A percentile compares a stretch with the other conserved stretches of the same genome.
Evolutionary conservation across 2,888 invertebrate genomes (phyloP).

Genomic region (Melinaea menophilus): DNA sequence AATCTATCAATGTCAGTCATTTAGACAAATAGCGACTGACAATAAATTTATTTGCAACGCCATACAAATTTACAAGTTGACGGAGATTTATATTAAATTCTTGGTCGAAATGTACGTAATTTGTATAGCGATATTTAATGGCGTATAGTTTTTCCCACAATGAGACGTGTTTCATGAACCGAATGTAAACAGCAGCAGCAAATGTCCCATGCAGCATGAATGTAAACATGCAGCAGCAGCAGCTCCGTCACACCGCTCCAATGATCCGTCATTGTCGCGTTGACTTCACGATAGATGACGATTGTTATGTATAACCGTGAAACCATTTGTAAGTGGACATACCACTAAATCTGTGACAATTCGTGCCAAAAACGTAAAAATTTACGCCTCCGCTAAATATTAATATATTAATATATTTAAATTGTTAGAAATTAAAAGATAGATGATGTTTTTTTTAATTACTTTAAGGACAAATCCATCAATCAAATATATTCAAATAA

Average conservation of each 20-base stretch:
- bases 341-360: slow-evolving; percentile 3
- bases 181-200: not conserved
- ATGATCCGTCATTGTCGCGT: slow-evolving; percentile 10
- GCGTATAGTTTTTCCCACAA: not conserved
- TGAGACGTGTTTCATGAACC: not conserved
- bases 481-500: too few species aligned
- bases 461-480: too few species aligned
- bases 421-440: not conserved
- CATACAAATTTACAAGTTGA: slow-evolving; percentile 2
- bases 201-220: too few species aligned
- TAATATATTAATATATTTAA: not conserved
- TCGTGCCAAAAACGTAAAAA: slow-evolving; percentile 5
- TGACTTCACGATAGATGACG: slow-evolving; percentile 23
- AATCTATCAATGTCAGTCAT: not conserved
- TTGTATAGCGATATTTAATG: not conserved
- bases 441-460: not conserved
- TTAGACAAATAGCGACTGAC: slow-evolving; percentile 4
- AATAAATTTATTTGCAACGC: slow-evolving; percentile 5
- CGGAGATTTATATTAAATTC: not conserved
- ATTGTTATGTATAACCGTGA: slow-evolving; percentile 18
- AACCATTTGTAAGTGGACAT: not conserved
- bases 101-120: not conserved
- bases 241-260: slow-evolving; percentile 1
- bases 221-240: not conserved
- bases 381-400: not conserved